Evolutionary conservation across 2,888 invertebrate species (phyloP), one percentile per base, ranked within the genome.

Genomic region (Ectropis crepuscularia): DNA sequence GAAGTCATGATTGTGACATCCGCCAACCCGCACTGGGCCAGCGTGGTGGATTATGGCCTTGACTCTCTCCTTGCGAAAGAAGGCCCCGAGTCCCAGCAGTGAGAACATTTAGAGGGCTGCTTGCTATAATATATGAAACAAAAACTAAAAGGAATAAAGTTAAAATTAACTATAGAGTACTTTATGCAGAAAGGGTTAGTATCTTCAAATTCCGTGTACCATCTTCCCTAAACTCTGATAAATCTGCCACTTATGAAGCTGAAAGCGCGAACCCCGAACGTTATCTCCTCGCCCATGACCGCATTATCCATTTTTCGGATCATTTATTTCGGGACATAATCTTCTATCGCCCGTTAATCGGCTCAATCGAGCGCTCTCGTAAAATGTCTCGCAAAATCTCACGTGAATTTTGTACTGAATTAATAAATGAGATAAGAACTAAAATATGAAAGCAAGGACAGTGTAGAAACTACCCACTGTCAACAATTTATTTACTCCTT

Each of bases 311-410:
- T 64, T 66, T 64, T 68, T 65, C 67, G 54, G 63, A 62, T 63
- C 68, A 69, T 72, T 70, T 72, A 72, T 69, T 72, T 72, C 61
- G 61, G 69, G 63, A 62, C 68, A 60, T 57, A 57, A 67, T 65
- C 46, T 63, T 41, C 37, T 63, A 63, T 62, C 45, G 61, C 37
- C 28, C 57, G 54, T 64, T 68, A 63, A 72, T 72, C 62, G 49
- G 53, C 12, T 36, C 50, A 57, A 55, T 53, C 51, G 65, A 58
- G 65, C 60, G 66, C 46, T 42, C 46, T 45, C 58, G 43, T 54
- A 12, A 60, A 50, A 58, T 50, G 49, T 49, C 43, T 16, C 47
- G 8, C n/a, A n/a, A 57, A 48, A 46, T 43, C 6, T 38, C 39
- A 37, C 28, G 37, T 37, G 45, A 7, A 38, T 54, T 47, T 47